These are phyloP conservation scores for Pararge aegeria DNA, from an alignment of 1,140 invertebrate genomes.

Conservation along the genomic window DNA sequence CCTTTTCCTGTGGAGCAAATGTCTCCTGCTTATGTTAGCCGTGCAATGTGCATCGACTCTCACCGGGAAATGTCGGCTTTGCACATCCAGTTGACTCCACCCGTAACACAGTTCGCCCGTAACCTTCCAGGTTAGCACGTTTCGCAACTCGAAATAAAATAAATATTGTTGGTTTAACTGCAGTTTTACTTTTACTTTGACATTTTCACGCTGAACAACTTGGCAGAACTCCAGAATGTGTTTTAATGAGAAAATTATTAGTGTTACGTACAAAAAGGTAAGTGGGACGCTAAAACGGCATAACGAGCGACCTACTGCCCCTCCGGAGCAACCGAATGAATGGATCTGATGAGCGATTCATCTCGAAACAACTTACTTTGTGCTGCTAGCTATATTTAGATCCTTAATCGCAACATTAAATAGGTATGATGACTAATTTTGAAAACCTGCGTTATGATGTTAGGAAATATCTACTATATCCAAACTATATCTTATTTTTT, in stretches of 20 bases:
- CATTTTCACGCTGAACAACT: slow-evolving; percentile 10
- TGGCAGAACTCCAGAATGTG: slow-evolving; percentile 17
- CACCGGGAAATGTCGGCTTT: too few species aligned
- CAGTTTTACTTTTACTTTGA: slow-evolving; percentile 16
- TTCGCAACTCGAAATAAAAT: neutral
- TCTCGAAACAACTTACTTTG: neutral
- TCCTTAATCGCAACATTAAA: neutral
- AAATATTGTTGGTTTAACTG: slow-evolving; percentile 4
- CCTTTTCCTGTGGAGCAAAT: too few species aligned
- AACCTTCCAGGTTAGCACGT: neutral
- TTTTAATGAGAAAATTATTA: slow-evolving; percentile 31
- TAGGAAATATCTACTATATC: too few species aligned
- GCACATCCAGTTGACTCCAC: too few species aligned
- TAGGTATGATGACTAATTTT: too few species aligned
- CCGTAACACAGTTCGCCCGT: too few species aligned
- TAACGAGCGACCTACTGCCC: slow-evolving; percentile 26
- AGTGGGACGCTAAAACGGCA: slow-evolving; percentile 21
- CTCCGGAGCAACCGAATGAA: slow-evolving; percentile 11
- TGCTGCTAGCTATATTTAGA: neutral
- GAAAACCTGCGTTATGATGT: neutral
- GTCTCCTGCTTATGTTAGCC: too few species aligned
- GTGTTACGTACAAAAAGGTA: slow-evolving; percentile 23
- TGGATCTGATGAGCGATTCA: slow-evolving; percentile 32
- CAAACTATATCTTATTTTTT: too few species aligned
- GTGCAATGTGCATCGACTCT: too few species aligned